A percentile compares a stretch with the other conserved stretches of the same genome.
These are phyloP conservation scores for Heterocephalus glaber DNA, from an alignment of 2,113 vertebrate species.

Conservation along the genomic window DNA sequence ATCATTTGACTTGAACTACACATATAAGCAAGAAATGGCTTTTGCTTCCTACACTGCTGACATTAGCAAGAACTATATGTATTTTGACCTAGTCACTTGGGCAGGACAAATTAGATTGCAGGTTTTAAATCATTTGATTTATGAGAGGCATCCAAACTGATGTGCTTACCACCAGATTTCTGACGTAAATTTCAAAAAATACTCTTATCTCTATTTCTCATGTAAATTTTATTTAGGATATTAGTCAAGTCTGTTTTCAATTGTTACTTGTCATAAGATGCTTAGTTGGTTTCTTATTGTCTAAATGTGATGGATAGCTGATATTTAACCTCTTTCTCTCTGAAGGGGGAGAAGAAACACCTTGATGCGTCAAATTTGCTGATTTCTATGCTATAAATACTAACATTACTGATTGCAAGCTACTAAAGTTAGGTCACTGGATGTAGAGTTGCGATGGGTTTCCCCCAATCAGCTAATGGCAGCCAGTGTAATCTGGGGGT, in stretches of 20 bases:
- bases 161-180: slow-evolving; percentile 10
- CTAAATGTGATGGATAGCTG: background rate
- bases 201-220: background rate
- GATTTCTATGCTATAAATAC: background rate
- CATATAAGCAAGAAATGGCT: slow-evolving; percentile 9
- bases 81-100: slow-evolving; percentile 48
- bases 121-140: slow-evolving; percentile 44
- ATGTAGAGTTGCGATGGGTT: background rate
- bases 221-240: background rate
- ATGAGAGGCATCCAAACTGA: background rate
- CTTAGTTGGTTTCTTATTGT: background rate
- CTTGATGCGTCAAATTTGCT: background rate
- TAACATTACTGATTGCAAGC: background rate
- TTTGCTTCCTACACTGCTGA: slow-evolving; percentile 26
- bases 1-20: slow-evolving; percentile 23
- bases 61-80: slow-evolving; percentile 25
- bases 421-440: background rate
- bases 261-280: background rate
- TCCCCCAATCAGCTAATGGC: accelerated
- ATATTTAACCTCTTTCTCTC: background rate
- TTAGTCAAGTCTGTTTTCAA: background rate
- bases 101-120: slow-evolving; percentile 19
- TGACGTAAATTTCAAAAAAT: background rate
- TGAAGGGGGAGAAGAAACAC: no score
- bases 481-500: no score